phyloP scores from a whole-genome alignment of 2,888 invertebrate genomes.

The Metellina segmentata region DNA sequence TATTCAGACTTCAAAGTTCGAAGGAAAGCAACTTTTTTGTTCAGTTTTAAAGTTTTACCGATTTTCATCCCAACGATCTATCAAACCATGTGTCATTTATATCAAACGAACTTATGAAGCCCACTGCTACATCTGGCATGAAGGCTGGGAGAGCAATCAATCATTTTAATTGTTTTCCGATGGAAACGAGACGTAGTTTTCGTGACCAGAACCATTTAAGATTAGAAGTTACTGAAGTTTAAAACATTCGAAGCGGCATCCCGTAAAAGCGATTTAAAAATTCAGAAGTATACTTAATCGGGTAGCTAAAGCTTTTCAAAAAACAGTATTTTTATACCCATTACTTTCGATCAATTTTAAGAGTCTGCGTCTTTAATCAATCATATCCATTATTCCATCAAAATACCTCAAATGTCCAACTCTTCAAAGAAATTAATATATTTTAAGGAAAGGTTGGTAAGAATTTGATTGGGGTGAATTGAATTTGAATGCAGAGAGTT shows the following conservation, averaged over 20 bases:
- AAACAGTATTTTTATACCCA: background rate
- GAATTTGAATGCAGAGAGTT: too few species aligned
- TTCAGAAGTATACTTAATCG: background rate
- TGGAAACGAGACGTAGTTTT: background rate
- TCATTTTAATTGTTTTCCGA: slow-evolving; percentile 11
- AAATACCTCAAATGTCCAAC: too few species aligned
- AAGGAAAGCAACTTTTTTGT: background rate
- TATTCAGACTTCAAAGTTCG: background rate
- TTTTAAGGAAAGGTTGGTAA: too few species aligned
- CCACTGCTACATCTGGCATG: background rate
- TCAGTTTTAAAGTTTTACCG: too few species aligned
- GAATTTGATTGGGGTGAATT: too few species aligned
- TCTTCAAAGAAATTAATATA: too few species aligned
- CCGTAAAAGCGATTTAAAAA: background rate
- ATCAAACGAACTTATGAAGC: background rate
- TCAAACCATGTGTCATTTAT: background rate
- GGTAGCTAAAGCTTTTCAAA: background rate
- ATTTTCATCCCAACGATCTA: background rate
- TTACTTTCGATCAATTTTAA: background rate
- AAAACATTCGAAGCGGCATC: background rate
- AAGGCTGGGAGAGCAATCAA: background rate
- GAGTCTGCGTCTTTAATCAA: too few species aligned
- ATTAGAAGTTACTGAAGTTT: background rate
- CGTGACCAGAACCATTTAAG: background rate
- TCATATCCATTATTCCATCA: too few species aligned